phyloP scores from a whole-genome alignment of 2,113 vertebrate species.

The Scopus umbretta region DNA sequence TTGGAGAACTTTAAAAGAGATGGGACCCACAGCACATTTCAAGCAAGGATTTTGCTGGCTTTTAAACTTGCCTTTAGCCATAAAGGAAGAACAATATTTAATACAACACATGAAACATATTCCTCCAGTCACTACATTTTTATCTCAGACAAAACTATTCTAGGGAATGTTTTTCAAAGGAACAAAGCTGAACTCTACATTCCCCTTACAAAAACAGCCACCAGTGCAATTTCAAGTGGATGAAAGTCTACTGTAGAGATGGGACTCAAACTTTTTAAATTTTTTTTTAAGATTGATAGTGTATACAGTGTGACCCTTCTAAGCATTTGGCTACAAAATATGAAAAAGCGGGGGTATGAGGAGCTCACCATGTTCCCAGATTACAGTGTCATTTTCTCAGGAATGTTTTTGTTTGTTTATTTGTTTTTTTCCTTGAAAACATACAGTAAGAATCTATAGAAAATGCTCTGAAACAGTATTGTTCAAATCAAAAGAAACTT shows the following conservation, averaged over 20 bases:
- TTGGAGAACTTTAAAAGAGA: neutral
- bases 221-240: neutral
- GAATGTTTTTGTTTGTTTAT: neutral
- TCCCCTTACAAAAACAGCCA: neutral
- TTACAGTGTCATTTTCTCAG: neutral
- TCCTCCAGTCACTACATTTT: neutral
- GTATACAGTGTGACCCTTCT: neutral
- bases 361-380: neutral
- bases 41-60: neutral
- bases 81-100: neutral
- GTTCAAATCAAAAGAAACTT: conserved; percentile 31
- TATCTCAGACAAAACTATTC: neutral
- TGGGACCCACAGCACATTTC: neutral
- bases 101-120: neutral
- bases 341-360: neutral
- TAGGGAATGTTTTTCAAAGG: neutral
- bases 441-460: neutral
- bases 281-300: neutral
- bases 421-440: neutral
- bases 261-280: neutral
- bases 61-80: neutral
- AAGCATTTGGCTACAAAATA: neutral
- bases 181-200: neutral
- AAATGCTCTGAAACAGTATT: neutral
- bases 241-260: neutral